A percentile compares a stretch with the other conserved stretches of the same genome.
These are phyloP conservation scores for Eubasilissa regina DNA, from an alignment of 1,140 invertebrate species.

Conservation along the genomic window DNA sequence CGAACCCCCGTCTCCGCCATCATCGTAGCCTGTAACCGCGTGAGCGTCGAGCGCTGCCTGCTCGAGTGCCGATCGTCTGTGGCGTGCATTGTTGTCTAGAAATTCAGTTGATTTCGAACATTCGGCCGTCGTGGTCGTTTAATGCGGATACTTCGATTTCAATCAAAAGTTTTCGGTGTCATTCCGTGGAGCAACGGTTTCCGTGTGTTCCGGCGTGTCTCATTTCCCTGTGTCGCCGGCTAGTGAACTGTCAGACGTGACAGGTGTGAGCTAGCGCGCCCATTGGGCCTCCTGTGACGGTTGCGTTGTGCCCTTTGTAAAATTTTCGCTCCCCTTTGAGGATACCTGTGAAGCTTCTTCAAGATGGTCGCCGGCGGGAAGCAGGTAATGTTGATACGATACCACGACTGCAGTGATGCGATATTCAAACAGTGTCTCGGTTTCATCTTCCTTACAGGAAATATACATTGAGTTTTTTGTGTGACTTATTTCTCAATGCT, in stretches of 20 bases:
- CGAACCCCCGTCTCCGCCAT: constrained; percentile 2
- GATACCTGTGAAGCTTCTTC: constrained; percentile 17
- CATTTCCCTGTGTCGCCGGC: neutral
- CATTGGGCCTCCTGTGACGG: constrained; percentile 23
- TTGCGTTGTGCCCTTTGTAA: constrained; percentile 24
- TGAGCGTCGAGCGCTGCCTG: no score
- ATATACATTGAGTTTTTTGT: no score
- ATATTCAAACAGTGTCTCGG: no score
- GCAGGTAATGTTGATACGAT: constrained; percentile 51
- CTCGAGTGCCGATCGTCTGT: constrained; percentile 17
- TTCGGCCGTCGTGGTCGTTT: constrained; percentile 20
- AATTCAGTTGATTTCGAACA: constrained; percentile 40
- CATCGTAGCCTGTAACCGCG: no score
- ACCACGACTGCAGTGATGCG: no score
- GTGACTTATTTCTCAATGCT: no score
- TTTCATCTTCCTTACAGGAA: no score
- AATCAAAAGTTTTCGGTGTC: constrained; percentile 9
- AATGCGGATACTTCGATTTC: neutral
- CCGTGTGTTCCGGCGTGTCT: neutral
- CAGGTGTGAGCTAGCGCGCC: constrained; percentile 46
- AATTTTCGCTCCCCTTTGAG: constrained; percentile 4
- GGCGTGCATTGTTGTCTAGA: constrained; percentile 45
- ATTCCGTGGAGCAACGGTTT: no score
- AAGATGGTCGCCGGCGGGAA: constrained; percentile 57
- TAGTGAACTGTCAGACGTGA: constrained; percentile 30